Conservation (phyloP, 2,113 vertebrate genomes). For the Brachypteracias leptosomus region DNA sequence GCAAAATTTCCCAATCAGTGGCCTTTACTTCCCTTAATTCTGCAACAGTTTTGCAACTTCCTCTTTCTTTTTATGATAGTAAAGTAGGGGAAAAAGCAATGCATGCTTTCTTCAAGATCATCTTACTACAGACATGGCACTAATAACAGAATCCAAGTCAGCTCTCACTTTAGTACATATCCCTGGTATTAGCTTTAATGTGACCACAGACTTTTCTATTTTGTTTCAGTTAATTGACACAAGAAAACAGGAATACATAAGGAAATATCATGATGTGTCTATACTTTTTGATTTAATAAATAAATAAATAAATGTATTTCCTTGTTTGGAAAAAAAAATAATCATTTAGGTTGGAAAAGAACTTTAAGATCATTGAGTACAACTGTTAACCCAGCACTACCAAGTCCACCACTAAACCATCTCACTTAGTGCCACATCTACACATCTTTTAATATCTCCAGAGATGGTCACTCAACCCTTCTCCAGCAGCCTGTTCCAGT, state of each 20-base stretch:
- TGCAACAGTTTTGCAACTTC: conserved; percentile 16
- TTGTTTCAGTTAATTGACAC: not conserved
- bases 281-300: not conserved
- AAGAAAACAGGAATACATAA: not conserved
- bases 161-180: not conserved
- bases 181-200: not conserved
- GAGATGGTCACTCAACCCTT: not conserved
- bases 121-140: not conserved
- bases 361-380: not conserved
- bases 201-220: not conserved
- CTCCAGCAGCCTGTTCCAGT: not conserved
- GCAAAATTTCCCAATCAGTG: not conserved
- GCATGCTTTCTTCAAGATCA: not conserved
- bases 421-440: no score
- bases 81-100: not conserved
- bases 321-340: not conserved
- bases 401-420: not conserved
- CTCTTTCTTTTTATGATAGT: not conserved
- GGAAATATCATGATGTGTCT: not conserved
- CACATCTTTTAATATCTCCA: not conserved
- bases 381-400: not conserved
- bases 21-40: not conserved
- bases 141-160: not conserved
- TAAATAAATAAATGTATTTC: not conserved
- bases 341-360: not conserved